Percentiles rank a stretch among this genome's conserved stretches.
phyloP scores from a whole-genome alignment of 2,797 vertebrate genomes.

The Chanos chanos region DNA sequence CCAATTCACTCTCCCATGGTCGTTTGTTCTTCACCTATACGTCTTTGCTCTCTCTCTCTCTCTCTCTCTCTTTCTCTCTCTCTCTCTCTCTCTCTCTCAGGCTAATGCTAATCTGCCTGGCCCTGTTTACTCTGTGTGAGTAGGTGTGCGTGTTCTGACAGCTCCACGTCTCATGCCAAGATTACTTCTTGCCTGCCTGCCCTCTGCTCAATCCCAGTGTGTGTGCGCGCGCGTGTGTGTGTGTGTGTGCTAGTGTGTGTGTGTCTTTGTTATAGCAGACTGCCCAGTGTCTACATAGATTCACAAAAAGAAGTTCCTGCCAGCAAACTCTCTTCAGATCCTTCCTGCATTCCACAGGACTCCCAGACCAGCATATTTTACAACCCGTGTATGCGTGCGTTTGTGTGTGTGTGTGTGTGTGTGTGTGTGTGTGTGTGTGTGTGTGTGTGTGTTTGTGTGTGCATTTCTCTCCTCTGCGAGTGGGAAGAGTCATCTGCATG shows the following conservation, averaged over 20 bases:
- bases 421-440: constrained; percentile 10
- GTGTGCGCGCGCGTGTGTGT: constrained; percentile 9
- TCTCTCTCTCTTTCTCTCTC: no score
- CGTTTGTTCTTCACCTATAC: no score
- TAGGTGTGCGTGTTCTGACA: constrained; percentile 47
- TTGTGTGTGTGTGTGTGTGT: constrained; percentile 24
- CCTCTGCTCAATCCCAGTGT: not conserved
- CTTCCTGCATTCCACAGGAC: constrained; percentile 70
- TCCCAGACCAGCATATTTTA: constrained; percentile 57
- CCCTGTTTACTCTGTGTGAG: constrained; percentile 14
- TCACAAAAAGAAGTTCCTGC: constrained; percentile 56
- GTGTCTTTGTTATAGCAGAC: constrained; percentile 31
- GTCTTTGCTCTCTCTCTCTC: no score
- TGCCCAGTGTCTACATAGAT: constrained; percentile 38
- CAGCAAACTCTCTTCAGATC: constrained; percentile 51
- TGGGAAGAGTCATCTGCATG: not conserved
- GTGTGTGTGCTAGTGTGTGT: not conserved
- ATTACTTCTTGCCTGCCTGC: constrained; percentile 7
- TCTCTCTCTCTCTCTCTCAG: no score
- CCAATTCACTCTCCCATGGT: no score
- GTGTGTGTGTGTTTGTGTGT: not conserved
- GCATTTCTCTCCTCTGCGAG: not conserved
- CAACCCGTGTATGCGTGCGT: constrained; percentile 54
- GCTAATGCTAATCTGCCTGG: not conserved
- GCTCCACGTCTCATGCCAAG: constrained; percentile 21